A percentile compares a stretch with the other conserved stretches of the same genome.
Conservation (phyloP, 2,797 vertebrate species). For the Ficedula albicollis region DNA sequence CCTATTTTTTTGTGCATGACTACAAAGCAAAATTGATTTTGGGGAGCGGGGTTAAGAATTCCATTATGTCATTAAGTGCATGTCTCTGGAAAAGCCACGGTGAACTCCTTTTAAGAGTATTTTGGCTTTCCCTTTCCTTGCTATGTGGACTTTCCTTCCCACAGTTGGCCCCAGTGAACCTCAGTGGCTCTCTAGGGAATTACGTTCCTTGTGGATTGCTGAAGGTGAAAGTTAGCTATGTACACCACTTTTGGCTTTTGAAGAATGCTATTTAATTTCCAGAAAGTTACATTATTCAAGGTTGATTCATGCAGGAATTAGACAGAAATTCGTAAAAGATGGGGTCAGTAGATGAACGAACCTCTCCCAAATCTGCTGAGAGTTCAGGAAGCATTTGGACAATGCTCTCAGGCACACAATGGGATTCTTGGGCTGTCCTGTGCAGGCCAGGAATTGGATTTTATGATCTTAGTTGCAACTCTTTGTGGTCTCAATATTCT, state of each 20-base stretch:
- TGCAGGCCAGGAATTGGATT: background rate
- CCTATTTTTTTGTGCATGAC: slow-evolving; percentile 25
- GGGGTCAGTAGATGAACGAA: background rate
- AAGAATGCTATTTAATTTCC: background rate
- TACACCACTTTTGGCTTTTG: background rate
- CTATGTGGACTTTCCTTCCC: background rate
- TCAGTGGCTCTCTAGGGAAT: background rate
- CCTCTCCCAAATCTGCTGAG: background rate
- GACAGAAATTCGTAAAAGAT: background rate
- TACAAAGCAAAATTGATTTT: background rate
- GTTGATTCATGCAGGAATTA: background rate
- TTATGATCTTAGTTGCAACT: background rate
- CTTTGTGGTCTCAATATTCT: background rate
- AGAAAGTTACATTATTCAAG: background rate
- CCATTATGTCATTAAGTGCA: background rate
- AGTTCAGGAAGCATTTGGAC: background rate
- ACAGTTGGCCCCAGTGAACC: fast-evolving
- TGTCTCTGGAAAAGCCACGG: background rate
- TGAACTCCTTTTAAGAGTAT: background rate
- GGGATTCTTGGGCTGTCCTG: background rate
- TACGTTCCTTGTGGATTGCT: background rate
- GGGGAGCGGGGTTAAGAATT: background rate
- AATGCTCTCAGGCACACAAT: background rate
- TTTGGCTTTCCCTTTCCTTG: background rate
- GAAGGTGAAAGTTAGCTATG: background rate